These are phyloP conservation scores for Arctopsyche grandis DNA, from an alignment of 1,140 invertebrate genomes.

Conservation along the genomic window DNA sequence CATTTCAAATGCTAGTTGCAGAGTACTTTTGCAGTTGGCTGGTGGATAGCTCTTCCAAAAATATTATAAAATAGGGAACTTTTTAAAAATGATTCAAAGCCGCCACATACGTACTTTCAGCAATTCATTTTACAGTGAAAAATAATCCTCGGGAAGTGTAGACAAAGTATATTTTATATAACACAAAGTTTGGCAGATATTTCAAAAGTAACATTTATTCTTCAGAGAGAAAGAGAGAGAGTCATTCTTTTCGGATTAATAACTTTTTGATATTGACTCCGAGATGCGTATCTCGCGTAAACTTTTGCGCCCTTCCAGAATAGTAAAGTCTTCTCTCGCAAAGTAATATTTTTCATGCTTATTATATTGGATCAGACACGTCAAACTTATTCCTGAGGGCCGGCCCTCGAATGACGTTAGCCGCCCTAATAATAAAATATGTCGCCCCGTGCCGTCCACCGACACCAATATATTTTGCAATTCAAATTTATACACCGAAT, in stretches of 20 bases:
- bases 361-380: conserved; percentile 24
- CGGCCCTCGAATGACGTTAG: neutral
- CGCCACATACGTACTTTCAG: too few species aligned
- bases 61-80: too few species aligned
- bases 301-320: neutral
- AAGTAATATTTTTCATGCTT: conserved; percentile 31
- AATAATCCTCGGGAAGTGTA: neutral
- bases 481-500: neutral
- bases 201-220: conserved; percentile 23
- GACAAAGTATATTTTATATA: neutral
- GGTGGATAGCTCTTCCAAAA: too few species aligned
- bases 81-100: too few species aligned
- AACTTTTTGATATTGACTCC: conserved; percentile 32
- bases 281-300: conserved; percentile 18
- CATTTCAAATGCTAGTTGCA: too few species aligned
- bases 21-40: too few species aligned
- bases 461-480: neutral
- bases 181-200: neutral
- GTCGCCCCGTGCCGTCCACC: neutral
- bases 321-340: conserved; percentile 5
- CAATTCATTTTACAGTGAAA: neutral
- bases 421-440: conserved; percentile 16
- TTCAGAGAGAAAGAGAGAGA: neutral
- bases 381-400: conserved; percentile 19
- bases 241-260: conserved; percentile 29